Percentiles rank a stretch among this genome's conserved stretches.
Evolutionary conservation across 2,113 vertebrate genomes (phyloP).

Genomic region (Brachirus orientalis): DNA sequence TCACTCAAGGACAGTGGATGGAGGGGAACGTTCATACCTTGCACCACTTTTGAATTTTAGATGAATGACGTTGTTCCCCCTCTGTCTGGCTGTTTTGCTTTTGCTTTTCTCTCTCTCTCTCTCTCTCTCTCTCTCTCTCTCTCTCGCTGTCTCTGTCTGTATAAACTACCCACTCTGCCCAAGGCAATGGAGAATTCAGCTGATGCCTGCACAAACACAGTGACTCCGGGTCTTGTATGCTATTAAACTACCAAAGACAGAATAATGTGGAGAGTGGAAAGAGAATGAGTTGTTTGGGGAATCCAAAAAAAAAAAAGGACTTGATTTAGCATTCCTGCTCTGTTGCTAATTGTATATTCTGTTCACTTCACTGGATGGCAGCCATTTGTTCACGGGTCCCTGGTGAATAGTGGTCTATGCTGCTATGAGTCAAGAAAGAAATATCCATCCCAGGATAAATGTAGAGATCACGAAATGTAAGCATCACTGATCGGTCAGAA

Average conservation of each 20-base stretch:
- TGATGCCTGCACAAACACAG: slow-evolving; percentile 67
- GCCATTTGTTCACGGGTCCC: slow-evolving; percentile 9
- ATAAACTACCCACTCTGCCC: slow-evolving; percentile 41
- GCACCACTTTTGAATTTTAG: slow-evolving; percentile 39
- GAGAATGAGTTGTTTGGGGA: slow-evolving; percentile 14
- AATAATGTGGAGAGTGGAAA: slow-evolving; percentile 16
- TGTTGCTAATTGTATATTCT: slow-evolving; percentile 1
- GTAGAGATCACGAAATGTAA: background rate
- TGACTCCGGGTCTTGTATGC: slow-evolving; percentile 47
- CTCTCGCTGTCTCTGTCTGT: slow-evolving; percentile 32
- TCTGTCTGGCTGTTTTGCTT: slow-evolving; percentile 17
- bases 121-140: slow-evolving; percentile 25
- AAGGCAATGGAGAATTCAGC: slow-evolving; percentile 60
- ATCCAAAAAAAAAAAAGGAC: slow-evolving; percentile 17
- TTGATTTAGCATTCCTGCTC: background rate
- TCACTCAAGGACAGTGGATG: slow-evolving; percentile 38
- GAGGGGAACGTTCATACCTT: slow-evolving; percentile 31
- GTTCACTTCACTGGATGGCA: slow-evolving; percentile 5
- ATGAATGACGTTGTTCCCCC: slow-evolving; percentile 54
- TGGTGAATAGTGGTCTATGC: background rate
- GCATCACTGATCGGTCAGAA: background rate
- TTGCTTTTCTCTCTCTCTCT: slow-evolving; percentile 11
- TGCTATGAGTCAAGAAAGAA: background rate
- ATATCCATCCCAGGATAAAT: background rate
- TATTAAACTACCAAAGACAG: slow-evolving; percentile 47